A percentile compares a stretch with the other conserved stretches of the same genome.
Evolutionary conservation across 2,888 invertebrate genomes (phyloP).

Genomic region (Sinelater perroti): DNA sequence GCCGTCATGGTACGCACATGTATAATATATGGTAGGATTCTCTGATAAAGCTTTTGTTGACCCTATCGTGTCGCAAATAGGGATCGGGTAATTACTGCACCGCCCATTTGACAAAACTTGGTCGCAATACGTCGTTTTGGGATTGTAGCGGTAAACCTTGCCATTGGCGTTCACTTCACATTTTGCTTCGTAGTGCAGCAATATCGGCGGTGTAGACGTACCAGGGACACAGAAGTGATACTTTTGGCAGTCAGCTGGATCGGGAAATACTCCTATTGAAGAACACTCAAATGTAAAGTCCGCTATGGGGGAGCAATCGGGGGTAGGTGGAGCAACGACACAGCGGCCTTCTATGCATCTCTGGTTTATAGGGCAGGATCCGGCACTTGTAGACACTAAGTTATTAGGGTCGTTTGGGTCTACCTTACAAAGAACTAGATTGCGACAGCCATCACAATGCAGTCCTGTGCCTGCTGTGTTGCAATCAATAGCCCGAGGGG

Average conservation of each 20-base stretch:
- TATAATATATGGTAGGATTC: slow-evolving; percentile 21
- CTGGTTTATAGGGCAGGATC: no score
- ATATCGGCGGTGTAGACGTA: background rate
- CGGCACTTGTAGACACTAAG: no score
- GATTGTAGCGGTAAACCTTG: slow-evolving; percentile 3
- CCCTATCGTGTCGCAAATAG: background rate
- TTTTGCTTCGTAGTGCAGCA: background rate
- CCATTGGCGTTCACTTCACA: no score
- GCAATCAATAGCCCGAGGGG: no score
- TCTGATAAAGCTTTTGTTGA: background rate
- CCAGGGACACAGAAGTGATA: slow-evolving; percentile 17
- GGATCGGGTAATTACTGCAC: background rate
- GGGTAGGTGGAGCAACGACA: no score
- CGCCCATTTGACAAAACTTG: background rate
- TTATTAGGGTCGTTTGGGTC: no score
- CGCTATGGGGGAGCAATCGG: no score
- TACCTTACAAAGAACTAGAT: no score
- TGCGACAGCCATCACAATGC: no score
- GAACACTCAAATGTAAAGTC: slow-evolving; percentile 18
- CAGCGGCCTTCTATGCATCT: no score
- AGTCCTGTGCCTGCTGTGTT: no score
- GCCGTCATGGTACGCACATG: background rate
- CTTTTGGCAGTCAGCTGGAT: slow-evolving; percentile 20
- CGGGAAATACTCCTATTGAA: slow-evolving; percentile 23
- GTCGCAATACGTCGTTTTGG: slow-evolving; percentile 13